Base-by-base conservation (phyloP, 2,888 invertebrate species). In the Rhabditophanes sp. region DNA sequence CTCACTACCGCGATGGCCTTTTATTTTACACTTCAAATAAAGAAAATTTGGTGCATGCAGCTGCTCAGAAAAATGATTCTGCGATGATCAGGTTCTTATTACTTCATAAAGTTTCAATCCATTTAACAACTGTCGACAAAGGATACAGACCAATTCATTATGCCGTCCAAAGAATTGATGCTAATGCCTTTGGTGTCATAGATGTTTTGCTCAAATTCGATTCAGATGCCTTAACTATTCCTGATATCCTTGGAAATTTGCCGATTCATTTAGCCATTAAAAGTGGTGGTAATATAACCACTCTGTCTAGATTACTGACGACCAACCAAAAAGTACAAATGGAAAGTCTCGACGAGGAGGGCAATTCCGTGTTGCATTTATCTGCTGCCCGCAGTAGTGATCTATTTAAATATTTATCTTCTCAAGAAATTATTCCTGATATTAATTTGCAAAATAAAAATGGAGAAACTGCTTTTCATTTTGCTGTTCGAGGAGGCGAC, bases 401-500 rank as follows among this genome's bases (percentile, higher is more conserved):
- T n/a, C n/a, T n/a, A n/a, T n/a, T n/a, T n/a, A n/a, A n/a, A n/a
- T n/a, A n/a, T n/a, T n/a, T n/a, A n/a, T n/a, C n/a, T n/a, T n/a
- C n/a, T n/a, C n/a, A n/a, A n/a, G n/a, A n/a, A n/a, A n/a, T n/a
- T n/a, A n/a, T n/a, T n/a, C n/a, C n/a, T n/a, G n/a, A n/a, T n/a
- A n/a, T 90, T 38, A 90, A 96, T 65, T 78, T 79, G 35, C 79
- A 81, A 66, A 96, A 93, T 66, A 80, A 81, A 3, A 80, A 85
- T 39, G 93, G 93, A 0, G 83, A 87, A 68, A 87, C 93, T 0
- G 76, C 90, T 0, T 70, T 96, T 30, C 93, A 96, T 66, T 81
- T 96, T 49, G 84, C 88, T 1, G 84, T 90, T 3, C 82, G 82
- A 21, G 82, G 84, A 65, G 93, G 93, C 0, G 90, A 96, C 64